Base-by-base conservation (phyloP, 2,113 vertebrate genomes). In the Chaetops frenatus region DNA sequence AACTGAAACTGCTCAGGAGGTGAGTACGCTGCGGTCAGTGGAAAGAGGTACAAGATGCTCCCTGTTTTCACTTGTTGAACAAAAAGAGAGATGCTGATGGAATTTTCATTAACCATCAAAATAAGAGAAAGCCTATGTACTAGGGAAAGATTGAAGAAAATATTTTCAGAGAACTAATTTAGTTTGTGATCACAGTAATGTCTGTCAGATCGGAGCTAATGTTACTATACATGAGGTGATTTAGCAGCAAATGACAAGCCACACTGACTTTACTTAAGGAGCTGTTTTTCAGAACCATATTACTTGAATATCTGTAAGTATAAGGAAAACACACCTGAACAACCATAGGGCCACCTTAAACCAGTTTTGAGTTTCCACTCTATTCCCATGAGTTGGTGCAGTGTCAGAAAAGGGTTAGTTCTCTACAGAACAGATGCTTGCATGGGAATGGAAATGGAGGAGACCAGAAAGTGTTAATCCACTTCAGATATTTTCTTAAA, bases 11-110 rank as follows among this genome's bases (percentile, higher is more conserved):
- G 5, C 18, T 45, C 35, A n/a, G 81, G n/a, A 78, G 84, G 15
- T 0, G 3, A 40, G 16, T 45, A 10, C 5, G 11, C 7, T 40
- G 27, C n/a, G 22, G 18, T 12, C 27, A 69, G 24, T 33, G 35
- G 23, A 48, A 88, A 23, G 10, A 56, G 28, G 28, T 9, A 62
- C 29, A 58, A 51, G 35, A 40, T 45, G 7, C 8, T 87, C 42
- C 11, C 15, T 27, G 3, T 25, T 47, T 74, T 65, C 1, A 2
- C 10, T 57, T 60, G 15, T 29, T 90, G 28, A 85, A 51, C 20
- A 50, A 58, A 67, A 29, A 69, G 15, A 62, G 24, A 64, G 13
- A 15, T 42, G 16, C 25, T 1, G 3, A 62, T 27, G 9, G 18
- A 66, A 14, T 51, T 83, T 71, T 74, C 15, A 57, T 61, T 67